Percentiles rank a stretch among this genome's conserved stretches.
Conservation (phyloP, 2,113 vertebrate genomes). For the Clarias batrachus region DNA sequence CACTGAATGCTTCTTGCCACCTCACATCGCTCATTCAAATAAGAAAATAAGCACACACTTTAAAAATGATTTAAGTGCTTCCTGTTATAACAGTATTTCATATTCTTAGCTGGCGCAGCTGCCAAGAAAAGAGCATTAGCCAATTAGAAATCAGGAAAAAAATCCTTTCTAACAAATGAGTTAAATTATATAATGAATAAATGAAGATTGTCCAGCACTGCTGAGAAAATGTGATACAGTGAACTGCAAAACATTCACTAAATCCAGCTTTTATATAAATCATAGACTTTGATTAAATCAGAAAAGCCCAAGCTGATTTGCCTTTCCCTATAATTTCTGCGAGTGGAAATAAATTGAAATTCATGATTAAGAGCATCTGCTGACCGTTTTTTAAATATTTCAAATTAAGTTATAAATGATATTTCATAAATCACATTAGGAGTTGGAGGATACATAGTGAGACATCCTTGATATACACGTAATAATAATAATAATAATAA, state of each 20-base stretch:
- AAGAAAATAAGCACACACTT: not conserved
- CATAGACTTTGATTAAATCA: not conserved
- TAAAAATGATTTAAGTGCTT: not conserved
- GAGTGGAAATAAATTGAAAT: not conserved
- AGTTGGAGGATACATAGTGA: not conserved
- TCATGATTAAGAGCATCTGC: not conserved
- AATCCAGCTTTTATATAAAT: not conserved
- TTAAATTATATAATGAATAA: not conserved
- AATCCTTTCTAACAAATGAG: not conserved
- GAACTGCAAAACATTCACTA: not conserved
- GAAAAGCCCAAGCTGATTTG: not conserved
- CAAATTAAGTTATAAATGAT: not conserved
- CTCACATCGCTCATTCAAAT: not conserved
- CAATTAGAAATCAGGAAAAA: not conserved
- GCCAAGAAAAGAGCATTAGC: slow-evolving; percentile 1
- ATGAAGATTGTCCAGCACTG: not conserved
- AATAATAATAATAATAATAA: not conserved
- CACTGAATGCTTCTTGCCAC: not conserved
- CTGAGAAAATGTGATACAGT: not conserved
- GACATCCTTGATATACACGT: not conserved
- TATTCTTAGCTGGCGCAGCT: not conserved
- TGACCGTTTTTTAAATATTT: not conserved
- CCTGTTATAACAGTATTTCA: not conserved
- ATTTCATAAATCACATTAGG: not conserved
- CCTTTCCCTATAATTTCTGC: not conserved